These are phyloP conservation scores for Chlorodrepanis virens DNA, from an alignment of 2,113 vertebrate genomes.

Conservation along the genomic window DNA sequence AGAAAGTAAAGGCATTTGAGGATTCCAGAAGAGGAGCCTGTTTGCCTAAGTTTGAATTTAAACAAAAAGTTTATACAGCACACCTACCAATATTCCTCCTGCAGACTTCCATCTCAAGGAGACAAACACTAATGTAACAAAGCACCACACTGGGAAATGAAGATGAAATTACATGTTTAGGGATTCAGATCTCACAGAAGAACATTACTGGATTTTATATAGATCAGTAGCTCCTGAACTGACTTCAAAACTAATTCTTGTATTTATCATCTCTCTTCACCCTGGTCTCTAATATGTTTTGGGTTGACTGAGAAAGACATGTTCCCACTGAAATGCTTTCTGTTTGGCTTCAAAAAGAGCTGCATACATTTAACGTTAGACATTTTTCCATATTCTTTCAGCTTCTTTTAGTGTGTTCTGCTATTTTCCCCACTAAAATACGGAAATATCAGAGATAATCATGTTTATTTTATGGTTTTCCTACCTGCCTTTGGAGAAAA, in stretches of 20 bases:
- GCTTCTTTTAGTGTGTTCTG: background rate
- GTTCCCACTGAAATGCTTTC: background rate
- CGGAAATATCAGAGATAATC: background rate
- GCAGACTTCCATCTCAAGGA: background rate
- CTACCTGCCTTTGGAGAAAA: background rate
- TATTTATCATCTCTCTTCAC: background rate
- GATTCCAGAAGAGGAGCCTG: background rate
- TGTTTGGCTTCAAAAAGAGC: background rate
- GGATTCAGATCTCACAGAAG: background rate
- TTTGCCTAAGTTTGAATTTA: background rate
- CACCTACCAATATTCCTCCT: background rate
- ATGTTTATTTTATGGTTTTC: background rate
- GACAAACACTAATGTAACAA: background rate
- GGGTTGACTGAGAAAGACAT: background rate
- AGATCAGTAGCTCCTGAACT: background rate
- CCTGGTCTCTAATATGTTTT: background rate
- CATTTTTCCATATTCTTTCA: background rate
- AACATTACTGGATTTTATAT: background rate
- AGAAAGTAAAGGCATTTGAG: background rate
- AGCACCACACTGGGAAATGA: background rate
- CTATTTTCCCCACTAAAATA: background rate
- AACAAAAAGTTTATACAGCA: background rate
- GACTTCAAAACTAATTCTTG: background rate
- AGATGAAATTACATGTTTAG: background rate
- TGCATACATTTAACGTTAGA: background rate